Evolutionary conservation across 2,113 vertebrate species (phyloP), one percentile per base, ranked within the genome.

Genomic region (Ctenomys sociabilis): DNA sequence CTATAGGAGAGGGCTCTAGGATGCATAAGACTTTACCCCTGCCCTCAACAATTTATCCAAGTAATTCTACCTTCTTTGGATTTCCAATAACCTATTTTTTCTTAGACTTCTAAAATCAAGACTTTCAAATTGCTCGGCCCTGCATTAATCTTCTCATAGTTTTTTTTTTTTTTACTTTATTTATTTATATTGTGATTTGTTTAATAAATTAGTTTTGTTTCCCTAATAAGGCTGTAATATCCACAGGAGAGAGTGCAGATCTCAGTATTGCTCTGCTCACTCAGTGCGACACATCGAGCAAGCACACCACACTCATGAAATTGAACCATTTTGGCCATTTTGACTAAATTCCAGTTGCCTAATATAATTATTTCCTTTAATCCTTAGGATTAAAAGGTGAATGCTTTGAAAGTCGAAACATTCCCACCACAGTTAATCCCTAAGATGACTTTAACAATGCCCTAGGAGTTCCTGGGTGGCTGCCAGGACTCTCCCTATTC

Each of bases 331-430:
- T 59, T 24, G 63, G n/a, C 49, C n/a, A 49, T 85, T 94, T 78
- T 40, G 37, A 91, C 45, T 84, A 81, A 88, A 85, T 84, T 91
- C 75, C 45, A 24, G 32, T 82, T 94, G 70, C 70, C 88, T 57
- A 43, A 88, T n/a, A 75, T 63, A 37, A 95, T n/a, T 81, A 90
- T 77, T 88, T 95, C 54, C 54, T 43, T 88, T 93, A 93, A 91
- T 57, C 93, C 45, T 85, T 68, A 90, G 59, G 61, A 75, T 86
- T 87, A 96, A 92, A 82, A 88, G 57, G 87, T 14, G 66, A 14
- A 37, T 52, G 77, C 54, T 96, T 78, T 82, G 32, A 82, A 92
- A 92, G 81, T 24, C 66, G 1, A 59, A 75, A 61, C 35, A 85
- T 59, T 91, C 77, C 64, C 85, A 88, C 54, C 85, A 68, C 9